Conservation (phyloP, 2,797 vertebrate genomes). For the Muscicapa comitata region DNA sequence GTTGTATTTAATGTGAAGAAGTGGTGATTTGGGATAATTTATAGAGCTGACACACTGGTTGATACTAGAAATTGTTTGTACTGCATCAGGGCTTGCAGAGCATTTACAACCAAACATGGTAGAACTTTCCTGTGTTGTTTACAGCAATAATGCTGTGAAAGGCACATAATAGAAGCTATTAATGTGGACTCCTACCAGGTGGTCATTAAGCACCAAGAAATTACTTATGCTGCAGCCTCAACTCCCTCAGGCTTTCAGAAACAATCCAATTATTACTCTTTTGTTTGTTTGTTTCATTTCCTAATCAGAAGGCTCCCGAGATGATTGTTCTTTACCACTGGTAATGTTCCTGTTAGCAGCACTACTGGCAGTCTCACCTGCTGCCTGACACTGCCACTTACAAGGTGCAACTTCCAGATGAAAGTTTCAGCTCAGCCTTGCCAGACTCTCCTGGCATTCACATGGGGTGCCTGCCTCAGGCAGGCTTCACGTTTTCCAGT, state of each 20-base stretch:
- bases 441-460: not conserved
- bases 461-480: not conserved
- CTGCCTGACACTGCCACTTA: not conserved
- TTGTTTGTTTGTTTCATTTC: not conserved
- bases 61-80: not conserved
- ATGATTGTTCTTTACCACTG: not conserved
- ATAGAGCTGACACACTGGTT: not conserved
- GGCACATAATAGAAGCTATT: not conserved
- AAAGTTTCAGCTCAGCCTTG: not conserved
- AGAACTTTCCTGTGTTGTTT: not conserved
- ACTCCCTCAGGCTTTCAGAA: not conserved
- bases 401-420: not conserved
- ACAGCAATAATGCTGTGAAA: not conserved
- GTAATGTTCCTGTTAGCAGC: not conserved
- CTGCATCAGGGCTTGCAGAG: not conserved
- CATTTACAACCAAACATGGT: not conserved
- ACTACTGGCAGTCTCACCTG: not conserved
- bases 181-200: not conserved
- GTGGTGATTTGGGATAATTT: not conserved
- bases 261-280: not conserved
- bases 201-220: conserved; percentile 11
- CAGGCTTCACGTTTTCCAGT: not conserved
- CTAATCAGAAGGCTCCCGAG: not conserved
- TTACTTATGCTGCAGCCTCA: not conserved
- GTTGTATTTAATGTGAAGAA: not conserved